Base-by-base conservation (phyloP, 2,888 invertebrate genomes). In the Rhyacophila evoluta region DNA sequence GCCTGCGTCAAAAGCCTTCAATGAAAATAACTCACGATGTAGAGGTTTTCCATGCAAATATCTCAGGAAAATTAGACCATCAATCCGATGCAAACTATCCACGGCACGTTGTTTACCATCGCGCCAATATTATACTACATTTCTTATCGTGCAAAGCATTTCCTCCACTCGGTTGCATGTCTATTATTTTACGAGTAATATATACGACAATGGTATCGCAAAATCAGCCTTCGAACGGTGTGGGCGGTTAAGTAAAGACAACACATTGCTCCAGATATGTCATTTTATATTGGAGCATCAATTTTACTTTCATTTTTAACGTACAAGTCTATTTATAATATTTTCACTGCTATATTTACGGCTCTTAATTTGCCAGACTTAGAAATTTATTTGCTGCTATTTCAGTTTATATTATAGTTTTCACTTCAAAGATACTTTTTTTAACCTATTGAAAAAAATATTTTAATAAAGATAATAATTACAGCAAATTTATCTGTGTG, bases 131-230 rank as follows among this genome's bases (percentile, higher is more conserved):
- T 25, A 55, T 55, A 55, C 55, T 55, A 19, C 55, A 19, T 4
- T 55, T 55, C 55, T 55, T 55, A 55, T 55, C 55, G 55, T 25
- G 1, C 19, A 55, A 55, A 55, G 55, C 19, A 25, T 55, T 55
- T 55, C 55, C 55, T 55, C 19, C 55, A 25, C 55, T 55, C 19
- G 55, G 55, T 19, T 55, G 55, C 55, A 55, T 55, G 55, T 55
- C 19, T 55, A 55, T 55, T 55, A 55, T 55, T 55, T 55, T 55
- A 19, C 55, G 19, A 10, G 15, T 55, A 19, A 55, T 19, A 55
- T 55, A 55, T 55, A 19, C 55, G 55, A 55, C 55, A 55, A 10
- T 6, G 4, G 55, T 55, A 25, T 55, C 55, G 55, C 19, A 10
- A 55, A 19, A 55, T 55, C 55, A 55, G 10, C 15, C 25, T 55